Conservation (phyloP, 2,113 vertebrate genomes). For the Pachypanchax playfairii region DNA sequence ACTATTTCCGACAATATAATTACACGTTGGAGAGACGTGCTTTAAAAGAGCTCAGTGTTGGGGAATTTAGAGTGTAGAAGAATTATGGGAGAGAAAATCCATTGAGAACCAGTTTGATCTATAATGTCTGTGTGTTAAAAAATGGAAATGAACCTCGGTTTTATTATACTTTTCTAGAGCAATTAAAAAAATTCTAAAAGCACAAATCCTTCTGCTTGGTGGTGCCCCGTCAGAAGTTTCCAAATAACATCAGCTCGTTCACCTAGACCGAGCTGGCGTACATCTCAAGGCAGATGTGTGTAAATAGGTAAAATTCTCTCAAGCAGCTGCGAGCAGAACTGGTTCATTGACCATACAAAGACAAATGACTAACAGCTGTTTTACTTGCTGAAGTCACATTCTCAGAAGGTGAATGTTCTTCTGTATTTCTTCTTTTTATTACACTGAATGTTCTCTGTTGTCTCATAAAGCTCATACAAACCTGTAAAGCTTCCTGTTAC, state of each 20-base stretch:
- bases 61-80: not conserved
- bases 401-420: slow-evolving; percentile 63
- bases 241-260: slow-evolving; percentile 17
- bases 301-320: slow-evolving; percentile 73
- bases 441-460: not conserved
- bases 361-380: slow-evolving; percentile 88
- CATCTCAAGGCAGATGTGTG: slow-evolving; percentile 70
- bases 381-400: slow-evolving; percentile 75
- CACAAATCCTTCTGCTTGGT: not conserved
- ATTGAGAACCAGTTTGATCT: slow-evolving; percentile 22
- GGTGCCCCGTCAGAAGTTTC: slow-evolving; percentile 16
- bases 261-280: slow-evolving; percentile 17
- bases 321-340: slow-evolving; percentile 81
- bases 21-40: slow-evolving; percentile 34
- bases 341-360: slow-evolving; percentile 79
- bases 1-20: slow-evolving; percentile 56
- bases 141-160: not conserved
- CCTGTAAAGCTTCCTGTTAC: not conserved
- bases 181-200: slow-evolving; percentile 8
- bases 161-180: slow-evolving; percentile 6
- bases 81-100: slow-evolving; percentile 16
- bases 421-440: slow-evolving; percentile 10
- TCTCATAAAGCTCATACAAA: not conserved
- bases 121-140: not conserved
- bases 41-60: slow-evolving; percentile 14